Base-by-base conservation (phyloP, 2,113 vertebrate genomes). In the Esox niger region DNA sequence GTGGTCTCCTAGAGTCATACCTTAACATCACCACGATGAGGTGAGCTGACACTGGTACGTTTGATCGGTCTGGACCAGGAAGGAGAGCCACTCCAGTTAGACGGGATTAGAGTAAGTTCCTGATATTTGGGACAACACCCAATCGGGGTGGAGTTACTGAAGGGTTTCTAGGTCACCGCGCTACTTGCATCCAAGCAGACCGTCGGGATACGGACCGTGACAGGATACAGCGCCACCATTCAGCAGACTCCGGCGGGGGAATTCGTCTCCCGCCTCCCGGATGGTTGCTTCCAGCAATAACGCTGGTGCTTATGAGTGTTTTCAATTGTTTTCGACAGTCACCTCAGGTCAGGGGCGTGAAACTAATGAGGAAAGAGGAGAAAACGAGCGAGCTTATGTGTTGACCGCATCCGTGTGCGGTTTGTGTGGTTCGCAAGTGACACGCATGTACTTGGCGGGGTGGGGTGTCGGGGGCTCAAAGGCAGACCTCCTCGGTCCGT, bases 401-500 rank as follows among this genome's bases (percentile, higher is more conserved):
- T 8, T 63, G 29, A 64, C 3, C 25, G 54, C 20, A 6, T 31
- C 6, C 21, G 47, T 29, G 32, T n/a, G 49, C 49, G 70, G 26
- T 11, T 30, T 59, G 33, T 49, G 60, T 23, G 5, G 38, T 38
- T 23, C 56, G 13, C 57, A 32, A 56, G 59, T 57, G 69, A n/a
- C n/a, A n/a, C n/a, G n/a, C n/a, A n/a, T n/a, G n/a, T n/a, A n/a
- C n/a, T n/a, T n/a, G n/a, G n/a, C n/a, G n/a, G n/a, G n/a, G n/a
- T n/a, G n/a, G 81, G 87, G n/a, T 52, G 74, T 82, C 88, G 73
- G 76, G 75, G 73, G 76, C 67, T 72, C 64, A 78, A 73, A 79
- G 73, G 80, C 80, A 87, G 89, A 85, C 84, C 79, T 88, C 92
- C 88, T 80, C 79, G 88, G 93, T 91, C 88, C 87, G 90, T 91